These are phyloP conservation scores for Lepisosteus osseus DNA, from an alignment of 2,113 vertebrate genomes.

Conservation along the genomic window DNA sequence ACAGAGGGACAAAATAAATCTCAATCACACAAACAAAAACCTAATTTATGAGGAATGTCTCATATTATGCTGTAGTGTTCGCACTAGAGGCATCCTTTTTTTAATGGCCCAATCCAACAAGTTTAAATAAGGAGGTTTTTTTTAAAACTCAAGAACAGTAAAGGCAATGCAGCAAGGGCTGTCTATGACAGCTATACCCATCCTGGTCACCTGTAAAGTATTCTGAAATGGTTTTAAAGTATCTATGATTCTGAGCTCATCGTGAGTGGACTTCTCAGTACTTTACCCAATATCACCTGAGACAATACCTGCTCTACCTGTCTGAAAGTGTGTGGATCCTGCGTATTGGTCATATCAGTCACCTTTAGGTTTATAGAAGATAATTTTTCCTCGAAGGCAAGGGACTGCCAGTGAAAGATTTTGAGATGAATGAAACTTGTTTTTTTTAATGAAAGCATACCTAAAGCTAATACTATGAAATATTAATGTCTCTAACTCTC, in stretches of 20 bases:
- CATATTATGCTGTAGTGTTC: not conserved
- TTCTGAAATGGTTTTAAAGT: not conserved
- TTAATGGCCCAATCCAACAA: not conserved
- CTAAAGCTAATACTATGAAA: no score
- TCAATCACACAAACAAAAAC: constrained; percentile 55
- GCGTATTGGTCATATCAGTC: no score
- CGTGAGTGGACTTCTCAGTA: no score
- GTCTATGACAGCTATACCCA: not conserved
- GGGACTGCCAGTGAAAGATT: no score
- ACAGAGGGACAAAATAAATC: constrained; percentile 58
- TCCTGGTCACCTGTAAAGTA: not conserved
- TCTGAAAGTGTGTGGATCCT: no score
- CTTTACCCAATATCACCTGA: no score
- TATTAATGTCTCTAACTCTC: no score
- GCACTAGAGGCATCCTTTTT: not conserved
- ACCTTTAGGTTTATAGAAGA: no score
- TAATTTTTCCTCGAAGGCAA: no score
- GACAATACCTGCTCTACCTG: no score
- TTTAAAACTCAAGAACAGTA: not conserved
- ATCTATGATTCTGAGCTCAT: not conserved
- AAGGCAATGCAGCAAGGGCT: not conserved
- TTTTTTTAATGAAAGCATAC: no score
- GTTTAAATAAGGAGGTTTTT: not conserved
- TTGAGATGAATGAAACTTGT: no score
- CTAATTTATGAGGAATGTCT: constrained; percentile 21